Base-by-base conservation (phyloP, 2,113 vertebrate species). In the Caretta caretta region DNA sequence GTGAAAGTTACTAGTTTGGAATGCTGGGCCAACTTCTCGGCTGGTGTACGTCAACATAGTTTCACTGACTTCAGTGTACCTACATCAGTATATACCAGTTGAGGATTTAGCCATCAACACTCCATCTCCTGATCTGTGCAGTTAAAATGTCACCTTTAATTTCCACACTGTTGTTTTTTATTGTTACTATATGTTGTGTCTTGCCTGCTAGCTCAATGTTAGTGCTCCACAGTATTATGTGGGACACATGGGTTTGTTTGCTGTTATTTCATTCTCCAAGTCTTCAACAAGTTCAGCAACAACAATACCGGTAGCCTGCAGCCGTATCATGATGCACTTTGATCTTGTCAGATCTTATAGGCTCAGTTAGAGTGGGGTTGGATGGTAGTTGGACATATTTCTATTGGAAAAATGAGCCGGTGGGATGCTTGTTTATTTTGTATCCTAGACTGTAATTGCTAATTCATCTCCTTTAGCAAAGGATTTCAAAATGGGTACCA, bases 331-430 rank as follows among this genome's bases (percentile, higher is more conserved):
- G 80, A 76, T 24, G 82, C 82, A 88, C 78, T 93, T 65, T 89
- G 92, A 96, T 96, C 84, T 92, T 97, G 93, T 96, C 95, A 96
- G 89, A 92, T 95, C 57, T 93, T 96, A 96, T 96, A 89, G 91
- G 51, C 75, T 95, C 20, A 93, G 84, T 94, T 72, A 94, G 91
- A 90, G 78, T 92, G 62, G 57, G 89, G 17, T 31, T 92, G 72
- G 22, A 85, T 76, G 94, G 4, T 83, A 89, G 83, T 72, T 85
- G 53, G 79, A 31, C 46, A 2, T 2, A 80, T 42, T 85, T 87
- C 35, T 53, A 38, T 11, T 80, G 51, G 24, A 81, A 86, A 94
- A 76, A 86, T 62, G 25, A 89, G 69, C 14, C 84, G 91, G 86
- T 88, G 46, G 35, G 9, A 72, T 85, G 50, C 27, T 65, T 93